These are phyloP conservation scores for Natrix natrix DNA, from an alignment of 2,797 vertebrate genomes.

Conservation along the genomic window DNA sequence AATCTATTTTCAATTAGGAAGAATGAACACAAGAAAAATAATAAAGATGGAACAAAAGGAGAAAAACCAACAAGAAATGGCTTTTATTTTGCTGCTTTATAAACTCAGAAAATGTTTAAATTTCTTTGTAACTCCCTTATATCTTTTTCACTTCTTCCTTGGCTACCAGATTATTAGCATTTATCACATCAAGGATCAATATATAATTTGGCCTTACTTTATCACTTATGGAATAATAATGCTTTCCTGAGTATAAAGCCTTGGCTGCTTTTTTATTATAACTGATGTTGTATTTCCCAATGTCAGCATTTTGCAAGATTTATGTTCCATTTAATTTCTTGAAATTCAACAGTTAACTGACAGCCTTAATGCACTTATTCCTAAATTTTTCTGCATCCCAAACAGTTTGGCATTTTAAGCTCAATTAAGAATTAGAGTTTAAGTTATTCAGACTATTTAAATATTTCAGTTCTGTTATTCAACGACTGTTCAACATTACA, in stretches of 20 bases:
- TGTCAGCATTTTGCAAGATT: neutral
- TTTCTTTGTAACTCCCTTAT: neutral
- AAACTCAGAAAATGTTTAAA: neutral
- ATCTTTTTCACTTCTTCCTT: neutral
- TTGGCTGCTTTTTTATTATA: neutral
- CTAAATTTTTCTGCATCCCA: neutral
- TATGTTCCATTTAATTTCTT: neutral
- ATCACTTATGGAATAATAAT: neutral
- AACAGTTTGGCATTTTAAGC: neutral
- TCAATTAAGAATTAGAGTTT: neutral
- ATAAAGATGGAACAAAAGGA: neutral
- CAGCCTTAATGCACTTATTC: neutral
- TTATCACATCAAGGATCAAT: neutral
- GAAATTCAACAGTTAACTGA: neutral
- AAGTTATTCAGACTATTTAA: neutral
- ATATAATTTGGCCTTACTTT: neutral
- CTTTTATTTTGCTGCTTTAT: neutral
- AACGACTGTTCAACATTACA: neutral
- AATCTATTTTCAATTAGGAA: neutral
- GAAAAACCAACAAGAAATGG: neutral
- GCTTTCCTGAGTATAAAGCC: neutral
- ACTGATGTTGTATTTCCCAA: neutral
- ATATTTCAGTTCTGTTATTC: neutral
- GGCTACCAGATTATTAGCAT: neutral
- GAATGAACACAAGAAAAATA: neutral